A percentile compares a stretch with the other conserved stretches of the same genome.
Evolutionary conservation across 1,140 invertebrate species (phyloP).

Genomic region (Drosophila varians): DNA sequence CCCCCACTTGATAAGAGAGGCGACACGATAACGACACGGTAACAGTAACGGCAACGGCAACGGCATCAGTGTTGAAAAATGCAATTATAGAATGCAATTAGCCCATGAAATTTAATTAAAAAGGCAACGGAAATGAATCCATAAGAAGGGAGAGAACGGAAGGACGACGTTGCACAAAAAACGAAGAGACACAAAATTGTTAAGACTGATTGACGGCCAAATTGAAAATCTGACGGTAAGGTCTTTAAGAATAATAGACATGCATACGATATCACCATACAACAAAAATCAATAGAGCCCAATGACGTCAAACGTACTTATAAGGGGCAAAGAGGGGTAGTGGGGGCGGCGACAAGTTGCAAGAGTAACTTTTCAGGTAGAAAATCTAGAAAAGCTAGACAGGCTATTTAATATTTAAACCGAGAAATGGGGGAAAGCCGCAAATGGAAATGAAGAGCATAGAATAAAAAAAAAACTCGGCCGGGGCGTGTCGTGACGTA

Average conservation of each 20-base stretch:
- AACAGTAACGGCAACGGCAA: conserved; percentile 13
- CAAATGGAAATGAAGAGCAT: conserved; percentile 34
- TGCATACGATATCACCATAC: conserved; percentile 12
- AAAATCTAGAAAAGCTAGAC: conserved; percentile 19
- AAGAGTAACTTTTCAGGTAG: conserved; percentile 20
- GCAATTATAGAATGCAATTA: conserved; percentile 76
- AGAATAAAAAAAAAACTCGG: conserved; percentile 14
- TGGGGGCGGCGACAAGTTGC: background rate
- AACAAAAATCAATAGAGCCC: conserved; percentile 58
- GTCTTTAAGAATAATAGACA: conserved; percentile 23
- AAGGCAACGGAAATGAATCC: conserved; percentile 48
- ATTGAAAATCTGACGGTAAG: conserved; percentile 49
- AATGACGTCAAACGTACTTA: conserved; percentile 16
- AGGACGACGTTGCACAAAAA: too few species aligned
- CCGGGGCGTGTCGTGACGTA: conserved; percentile 39
- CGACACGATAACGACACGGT: conserved; percentile 25
- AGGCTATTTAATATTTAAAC: conserved; percentile 67
- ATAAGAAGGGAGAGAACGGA: conserved; percentile 19
- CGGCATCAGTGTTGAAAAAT: conserved; percentile 63
- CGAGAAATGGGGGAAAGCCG: conserved; percentile 45
- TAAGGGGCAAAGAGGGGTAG: background rate
- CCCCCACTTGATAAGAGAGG: conserved; percentile 38
- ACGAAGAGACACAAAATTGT: conserved; percentile 15
- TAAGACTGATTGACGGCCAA: conserved; percentile 53
- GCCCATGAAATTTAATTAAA: conserved; percentile 49